These are phyloP conservation scores for Chondrilla cf. caribensis DNA, from an alignment of 37 sponge, comb jelly and placozoan species.

Conservation along the genomic window DNA sequence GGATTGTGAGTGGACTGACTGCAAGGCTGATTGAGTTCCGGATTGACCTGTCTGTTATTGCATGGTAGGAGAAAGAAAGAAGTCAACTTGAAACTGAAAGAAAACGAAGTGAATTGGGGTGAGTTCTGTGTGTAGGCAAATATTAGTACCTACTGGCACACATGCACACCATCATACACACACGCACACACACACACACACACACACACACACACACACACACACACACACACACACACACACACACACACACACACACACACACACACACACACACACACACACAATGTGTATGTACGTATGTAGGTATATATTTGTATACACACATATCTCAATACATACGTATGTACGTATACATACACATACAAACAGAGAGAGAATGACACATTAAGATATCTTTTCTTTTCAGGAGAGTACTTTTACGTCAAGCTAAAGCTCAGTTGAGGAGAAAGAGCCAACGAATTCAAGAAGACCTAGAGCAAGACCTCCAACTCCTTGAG, in stretches of 20 bases:
- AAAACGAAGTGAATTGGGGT: conserved; percentile 70
- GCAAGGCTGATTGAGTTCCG: not conserved
- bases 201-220: too few relatives aligned
- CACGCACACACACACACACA: too few relatives aligned
- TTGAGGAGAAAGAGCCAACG: conserved; percentile 71
- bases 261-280: too few relatives aligned
- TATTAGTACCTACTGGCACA: too few relatives aligned
- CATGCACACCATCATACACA: too few relatives aligned
- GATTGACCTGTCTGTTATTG: not conserved
- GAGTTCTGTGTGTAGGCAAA: not conserved
- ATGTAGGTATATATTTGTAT: not conserved
- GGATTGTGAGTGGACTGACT: conserved; percentile 50
- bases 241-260: too few relatives aligned
- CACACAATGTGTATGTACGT: too few relatives aligned
- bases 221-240: too few relatives aligned
- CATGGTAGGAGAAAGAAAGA: conserved; percentile 69
- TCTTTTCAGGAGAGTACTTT: conserved; percentile 53
- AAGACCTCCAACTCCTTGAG: conserved; percentile 82
- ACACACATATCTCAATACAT: not conserved
- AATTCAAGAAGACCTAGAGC: conserved; percentile 89
- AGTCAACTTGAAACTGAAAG: conserved; percentile 43
- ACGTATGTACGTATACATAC: not conserved
- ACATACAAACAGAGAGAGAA: not conserved
- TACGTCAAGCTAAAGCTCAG: conserved; percentile 78
- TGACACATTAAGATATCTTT: not conserved